Evolutionary conservation across 2,797 vertebrate species (phyloP), one percentile per base, ranked within the genome.

Genomic region (Sus cebifrons): DNA sequence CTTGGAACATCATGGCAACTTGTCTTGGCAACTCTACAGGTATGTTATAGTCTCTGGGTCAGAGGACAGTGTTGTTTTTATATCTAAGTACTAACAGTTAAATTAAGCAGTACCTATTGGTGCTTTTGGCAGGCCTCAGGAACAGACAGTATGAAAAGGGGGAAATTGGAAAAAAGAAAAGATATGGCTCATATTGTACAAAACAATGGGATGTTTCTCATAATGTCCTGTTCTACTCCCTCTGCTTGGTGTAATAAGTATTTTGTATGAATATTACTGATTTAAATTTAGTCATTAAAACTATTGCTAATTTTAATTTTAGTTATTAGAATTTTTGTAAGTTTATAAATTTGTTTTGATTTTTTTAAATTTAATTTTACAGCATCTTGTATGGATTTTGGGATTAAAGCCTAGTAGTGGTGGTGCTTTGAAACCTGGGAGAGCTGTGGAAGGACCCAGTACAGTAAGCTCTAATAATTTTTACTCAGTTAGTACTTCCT

Each of bases 341-440:
- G n/a, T 58, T 58, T 79, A 25, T 36, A 79, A 16, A 79, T 79
- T 21, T 58, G 77, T 36, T 79, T 21, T 25, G n/a, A 36, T 70
- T 78, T 82, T 94, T 89, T 7, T 86, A 6, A 49, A 49, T 58
- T 78, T 81, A 97, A 58, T 96, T 77, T 98, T 98, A 75, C 96
- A 99, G 99, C 99, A 99, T 98, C 99, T 99, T 97, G 99, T 99
- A 49, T 99, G 99, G 99, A 99, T 99, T 98, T 98, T 99, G 95
- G 99, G 99, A 75, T 98, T 99, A 97, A 99, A 99, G 96, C 99
- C 99, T n/a, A 99, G 99, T 9, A 96, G 99, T 87, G 99, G 99
- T 1, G 99, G 99, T 75, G 99, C 99, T 49, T 98, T 99, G 98
- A 99, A 99, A 98, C 99, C 99, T 21, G 99, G 99, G 20, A 99